Base-by-base conservation (phyloP, 1,140 invertebrate species). In the Drosophila yakuba region DNA sequence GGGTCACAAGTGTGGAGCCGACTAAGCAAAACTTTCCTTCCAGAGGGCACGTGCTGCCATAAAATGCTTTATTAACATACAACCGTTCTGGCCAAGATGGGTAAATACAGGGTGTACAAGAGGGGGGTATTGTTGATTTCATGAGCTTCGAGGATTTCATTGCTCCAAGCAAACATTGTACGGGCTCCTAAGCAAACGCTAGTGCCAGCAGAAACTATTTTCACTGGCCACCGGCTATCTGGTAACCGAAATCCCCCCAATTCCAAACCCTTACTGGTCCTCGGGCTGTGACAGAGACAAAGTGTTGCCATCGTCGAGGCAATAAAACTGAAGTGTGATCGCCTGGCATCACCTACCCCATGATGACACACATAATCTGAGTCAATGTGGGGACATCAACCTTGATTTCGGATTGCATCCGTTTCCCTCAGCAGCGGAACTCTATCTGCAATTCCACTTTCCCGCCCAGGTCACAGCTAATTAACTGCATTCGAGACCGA, bases 11-110 rank as follows among this genome's bases (percentile, higher is more conserved):
- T 58, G 50, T 15, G 23, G 54, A 75, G 74, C 54, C 69, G 45
- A 57, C 73, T 44, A 60, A 52, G 50, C 57, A 58, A 56, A 74
- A 69, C 55, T 55, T 58, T 54, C 41, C 14, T 28, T 25, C 11
- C 25, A 25, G 41, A 62, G 36, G 41, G 20, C 77, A 85, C 81
- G 67, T 76, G 84, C 75, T 77, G 66, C 47, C 75, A 86, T 86
- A 88, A 86, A 88, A 88, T 76, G 45, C 54, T 83, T 83, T 83
- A 86, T 89, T 86, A 86, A 74, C 83, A 82, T 88, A 71, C 73
- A 63, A 54, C 25, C 23, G 28, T 58, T 58, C 39, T 28, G 23
- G 44, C 43, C 43, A 45, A 20, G 43, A 44, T 44, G 43, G 43
- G 43, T 12, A 44, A 44, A 44, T 20, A 44, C 43, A 44, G 43